Percentiles rank a stretch among this genome's conserved stretches.
Conservation (phyloP, 2,797 vertebrate genomes). For the Notolabrus celidotus region DNA sequence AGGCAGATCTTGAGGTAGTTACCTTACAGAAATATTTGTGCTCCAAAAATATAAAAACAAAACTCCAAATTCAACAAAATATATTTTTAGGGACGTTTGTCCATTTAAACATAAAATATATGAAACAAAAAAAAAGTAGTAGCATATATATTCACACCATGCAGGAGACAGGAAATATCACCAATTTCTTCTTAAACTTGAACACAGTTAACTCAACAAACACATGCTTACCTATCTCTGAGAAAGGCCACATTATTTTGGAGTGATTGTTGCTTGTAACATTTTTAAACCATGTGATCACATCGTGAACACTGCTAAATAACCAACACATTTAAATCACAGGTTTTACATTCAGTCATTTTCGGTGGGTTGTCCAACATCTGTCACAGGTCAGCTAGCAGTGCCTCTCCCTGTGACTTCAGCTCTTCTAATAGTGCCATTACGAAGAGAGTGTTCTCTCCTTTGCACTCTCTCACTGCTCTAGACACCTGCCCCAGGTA, state of each 20-base stretch:
- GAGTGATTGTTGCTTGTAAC: too few species aligned
- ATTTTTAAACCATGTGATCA: too few species aligned
- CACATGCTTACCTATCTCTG: too few species aligned
- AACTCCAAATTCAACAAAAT: slow-evolving; percentile 21
- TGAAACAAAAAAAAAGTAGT: too few species aligned
- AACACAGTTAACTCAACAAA: too few species aligned
- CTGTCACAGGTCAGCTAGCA: slow-evolving; percentile 41
- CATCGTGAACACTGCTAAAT: too few species aligned
- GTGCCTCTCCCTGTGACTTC: slow-evolving; percentile 53
- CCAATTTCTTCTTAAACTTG: too few species aligned
- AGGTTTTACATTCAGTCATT: slow-evolving; percentile 5
- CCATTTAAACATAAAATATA: too few species aligned
- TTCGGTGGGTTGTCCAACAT: background rate
- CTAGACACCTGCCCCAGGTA: slow-evolving; percentile 82
- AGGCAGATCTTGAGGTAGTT: slow-evolving; percentile 47
- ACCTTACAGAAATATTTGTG: slow-evolving; percentile 17
- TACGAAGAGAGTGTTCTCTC: slow-evolving; percentile 85
- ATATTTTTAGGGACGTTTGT: background rate
- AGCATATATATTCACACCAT: too few species aligned
- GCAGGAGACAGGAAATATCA: too few species aligned
- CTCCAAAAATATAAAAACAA: background rate
- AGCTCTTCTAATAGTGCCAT: slow-evolving; percentile 85
- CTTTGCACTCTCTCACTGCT: slow-evolving; percentile 74
- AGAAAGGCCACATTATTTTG: too few species aligned
- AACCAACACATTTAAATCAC: slow-evolving; percentile 8